A percentile compares a stretch with the other conserved stretches of the same genome.
These are phyloP conservation scores for Lutjanus campechanus DNA, from an alignment of 2,797 vertebrate species.

Conservation along the genomic window DNA sequence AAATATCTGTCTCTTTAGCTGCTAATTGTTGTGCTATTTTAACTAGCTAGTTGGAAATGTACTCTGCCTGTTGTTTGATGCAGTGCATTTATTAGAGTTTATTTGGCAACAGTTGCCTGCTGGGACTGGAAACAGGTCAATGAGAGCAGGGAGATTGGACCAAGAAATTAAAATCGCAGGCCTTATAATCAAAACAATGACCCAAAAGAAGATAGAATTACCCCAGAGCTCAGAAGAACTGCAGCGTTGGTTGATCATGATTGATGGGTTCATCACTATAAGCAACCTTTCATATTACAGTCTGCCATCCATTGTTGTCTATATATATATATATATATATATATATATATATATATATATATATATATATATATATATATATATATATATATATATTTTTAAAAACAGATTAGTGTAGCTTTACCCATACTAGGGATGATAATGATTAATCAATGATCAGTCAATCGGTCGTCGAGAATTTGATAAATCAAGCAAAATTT, in stretches of 20 bases:
- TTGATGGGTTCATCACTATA: background rate
- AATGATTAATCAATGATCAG: no score
- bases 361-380: no score
- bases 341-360: no score
- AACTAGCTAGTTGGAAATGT: background rate
- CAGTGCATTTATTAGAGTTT: background rate
- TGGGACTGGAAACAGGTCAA: background rate
- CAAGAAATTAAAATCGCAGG: background rate
- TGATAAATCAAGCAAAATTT: no score
- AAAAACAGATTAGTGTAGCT: background rate
- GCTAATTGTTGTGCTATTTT: background rate
- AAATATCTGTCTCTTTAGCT: background rate
- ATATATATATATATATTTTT: no score
- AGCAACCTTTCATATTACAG: background rate
- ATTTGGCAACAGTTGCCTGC: background rate
- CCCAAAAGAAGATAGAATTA: background rate
- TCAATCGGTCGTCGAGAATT: no score
- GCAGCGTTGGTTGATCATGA: background rate
- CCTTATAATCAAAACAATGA: background rate
- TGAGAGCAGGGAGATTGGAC: constrained; percentile 1
- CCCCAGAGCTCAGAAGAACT: background rate
- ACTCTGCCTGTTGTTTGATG: background rate
- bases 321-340: no score
- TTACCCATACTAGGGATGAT: background rate
- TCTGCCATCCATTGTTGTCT: background rate